Evolutionary conservation across 92 coral and sea anemone species (phyloP).

Genomic region (Epizoanthus scotinus): DNA sequence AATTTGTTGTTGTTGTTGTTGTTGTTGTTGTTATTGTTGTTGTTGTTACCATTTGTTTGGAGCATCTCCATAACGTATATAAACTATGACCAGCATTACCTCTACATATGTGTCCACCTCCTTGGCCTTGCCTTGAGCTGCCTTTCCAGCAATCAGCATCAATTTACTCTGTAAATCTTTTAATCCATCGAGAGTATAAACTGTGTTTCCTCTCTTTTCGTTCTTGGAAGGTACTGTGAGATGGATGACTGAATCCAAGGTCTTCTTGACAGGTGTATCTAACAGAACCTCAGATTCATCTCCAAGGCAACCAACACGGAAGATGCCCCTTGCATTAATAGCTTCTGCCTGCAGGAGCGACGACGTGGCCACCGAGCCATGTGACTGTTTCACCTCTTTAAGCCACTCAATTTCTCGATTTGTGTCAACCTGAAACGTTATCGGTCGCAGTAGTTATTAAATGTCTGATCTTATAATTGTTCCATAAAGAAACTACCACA

Average conservation of each 20-base stretch:
- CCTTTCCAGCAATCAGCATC: slow-evolving; percentile 76
- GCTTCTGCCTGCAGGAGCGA: slow-evolving; percentile 62
- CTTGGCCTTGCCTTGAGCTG: slow-evolving; percentile 29
- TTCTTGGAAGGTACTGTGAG: slow-evolving; percentile 48
- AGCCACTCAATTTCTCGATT: slow-evolving; percentile 57
- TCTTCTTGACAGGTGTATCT: neutral
- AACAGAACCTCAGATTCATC: neutral
- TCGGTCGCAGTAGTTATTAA: neutral
- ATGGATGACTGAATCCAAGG: slow-evolving; percentile 22
- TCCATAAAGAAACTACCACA: too few relatives aligned
- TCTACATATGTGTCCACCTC: slow-evolving; percentile 63
- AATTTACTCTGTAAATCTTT: slow-evolving; percentile 78
- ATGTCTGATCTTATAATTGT: too few relatives aligned
- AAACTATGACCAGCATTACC: slow-evolving; percentile 27
- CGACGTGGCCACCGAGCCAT: slow-evolving; percentile 70
- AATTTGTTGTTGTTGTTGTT: too few relatives aligned
- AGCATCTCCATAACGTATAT: too few relatives aligned
- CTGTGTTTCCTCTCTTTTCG: slow-evolving; percentile 1
- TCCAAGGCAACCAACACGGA: slow-evolving; percentile 42
- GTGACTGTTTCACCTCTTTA: slow-evolving; percentile 59
- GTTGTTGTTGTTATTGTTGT: too few relatives aligned
- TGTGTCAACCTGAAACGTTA: slow-evolving; percentile 45
- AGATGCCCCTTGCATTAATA: slow-evolving; percentile 62
- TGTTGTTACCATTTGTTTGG: too few relatives aligned
- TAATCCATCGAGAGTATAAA: slow-evolving; percentile 58